phyloP scores from a whole-genome alignment of 2,113 vertebrate species.

The Cyanocitta stelleri region DNA sequence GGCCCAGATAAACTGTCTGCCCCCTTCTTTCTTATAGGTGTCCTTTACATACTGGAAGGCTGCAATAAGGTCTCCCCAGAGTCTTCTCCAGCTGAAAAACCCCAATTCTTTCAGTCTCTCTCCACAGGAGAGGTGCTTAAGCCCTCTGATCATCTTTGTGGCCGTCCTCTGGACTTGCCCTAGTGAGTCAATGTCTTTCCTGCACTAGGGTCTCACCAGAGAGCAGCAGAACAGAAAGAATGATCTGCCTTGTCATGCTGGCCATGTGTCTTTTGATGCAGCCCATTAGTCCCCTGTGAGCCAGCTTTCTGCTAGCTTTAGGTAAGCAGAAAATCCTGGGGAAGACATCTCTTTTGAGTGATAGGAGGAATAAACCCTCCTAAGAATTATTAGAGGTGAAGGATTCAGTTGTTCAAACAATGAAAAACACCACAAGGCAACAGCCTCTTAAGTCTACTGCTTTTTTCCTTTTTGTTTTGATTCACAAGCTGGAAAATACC shows the following conservation, averaged over 20 bases:
- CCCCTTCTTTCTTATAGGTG: not conserved
- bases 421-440: not conserved
- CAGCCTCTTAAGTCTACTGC: not conserved
- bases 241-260: not conserved
- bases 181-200: rapidly evolving
- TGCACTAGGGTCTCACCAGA: not conserved
- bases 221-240: not conserved
- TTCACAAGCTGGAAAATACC: slow-evolving; percentile 40
- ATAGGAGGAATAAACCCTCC: not conserved
- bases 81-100: not conserved
- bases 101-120: not conserved
- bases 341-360: not conserved
- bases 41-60: not conserved
- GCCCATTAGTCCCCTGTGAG: not conserved
- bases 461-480: slow-evolving; percentile 12
- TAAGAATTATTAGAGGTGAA: not conserved
- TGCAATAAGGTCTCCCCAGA: not conserved
- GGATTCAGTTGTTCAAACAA: not conserved
- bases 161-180: not conserved
- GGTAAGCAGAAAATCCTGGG: not conserved
- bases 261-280: not conserved
- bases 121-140: not conserved
- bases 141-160: not conserved
- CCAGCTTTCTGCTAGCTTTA: not conserved
- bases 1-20: not conserved